These are phyloP conservation scores for Eospalax fontanierii DNA, from an alignment of 2,797 vertebrate species.

Conservation along the genomic window DNA sequence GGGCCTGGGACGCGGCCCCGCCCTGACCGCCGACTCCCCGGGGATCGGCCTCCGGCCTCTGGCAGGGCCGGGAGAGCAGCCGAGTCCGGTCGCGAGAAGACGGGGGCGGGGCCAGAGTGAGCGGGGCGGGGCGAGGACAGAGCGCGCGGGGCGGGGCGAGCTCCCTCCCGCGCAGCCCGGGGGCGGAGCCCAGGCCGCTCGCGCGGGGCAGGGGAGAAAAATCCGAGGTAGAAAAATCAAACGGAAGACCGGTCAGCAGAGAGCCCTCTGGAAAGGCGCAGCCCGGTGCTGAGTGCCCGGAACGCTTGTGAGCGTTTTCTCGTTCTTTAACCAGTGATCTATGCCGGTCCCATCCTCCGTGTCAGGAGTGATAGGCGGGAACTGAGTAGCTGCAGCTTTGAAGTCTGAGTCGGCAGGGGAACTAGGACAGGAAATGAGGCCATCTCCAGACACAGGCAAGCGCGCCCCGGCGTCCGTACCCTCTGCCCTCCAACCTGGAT, in stretches of 20 bases:
- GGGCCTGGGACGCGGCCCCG: not conserved
- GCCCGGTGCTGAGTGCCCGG: too few species aligned
- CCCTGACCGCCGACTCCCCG: not conserved
- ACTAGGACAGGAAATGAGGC: not conserved
- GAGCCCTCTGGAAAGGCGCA: not conserved
- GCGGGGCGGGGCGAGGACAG: accelerated
- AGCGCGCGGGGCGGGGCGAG: not conserved
- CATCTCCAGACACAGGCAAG: not conserved
- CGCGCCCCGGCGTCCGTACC: too few species aligned
- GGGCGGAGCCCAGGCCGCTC: too few species aligned
- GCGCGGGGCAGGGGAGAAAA: not conserved
- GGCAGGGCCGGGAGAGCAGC: too few species aligned
- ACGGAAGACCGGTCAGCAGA: not conserved
- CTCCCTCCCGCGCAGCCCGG: too few species aligned
- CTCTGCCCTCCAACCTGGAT: not conserved
- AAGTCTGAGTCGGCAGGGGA: not conserved
- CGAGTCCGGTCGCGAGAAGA: not conserved
- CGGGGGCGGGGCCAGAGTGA: not conserved
- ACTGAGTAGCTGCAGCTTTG: not conserved
- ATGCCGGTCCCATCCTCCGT: not conserved
- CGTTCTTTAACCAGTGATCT: not conserved
- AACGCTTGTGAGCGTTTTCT: not conserved
- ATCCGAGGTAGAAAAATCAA: not conserved
- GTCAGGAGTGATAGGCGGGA: not conserved
- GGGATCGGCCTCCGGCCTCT: not conserved